phyloP scores from a whole-genome alignment of 1,140 invertebrate species.

The Aphelinus atriplicis region DNA sequence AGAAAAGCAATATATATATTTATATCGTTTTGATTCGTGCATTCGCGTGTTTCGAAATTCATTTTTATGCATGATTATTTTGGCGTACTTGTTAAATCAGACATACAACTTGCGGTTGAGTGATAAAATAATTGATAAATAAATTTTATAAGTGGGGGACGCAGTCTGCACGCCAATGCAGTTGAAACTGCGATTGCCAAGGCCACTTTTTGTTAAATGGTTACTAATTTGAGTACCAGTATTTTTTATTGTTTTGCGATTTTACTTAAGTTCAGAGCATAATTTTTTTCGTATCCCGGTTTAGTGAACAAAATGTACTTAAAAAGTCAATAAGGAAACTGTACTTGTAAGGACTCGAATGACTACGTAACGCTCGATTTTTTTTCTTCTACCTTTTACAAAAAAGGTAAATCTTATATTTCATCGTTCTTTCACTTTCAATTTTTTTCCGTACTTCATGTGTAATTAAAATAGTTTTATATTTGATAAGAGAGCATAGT shows the following conservation, averaged over 20 bases:
- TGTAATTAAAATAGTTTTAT: constrained; percentile 33
- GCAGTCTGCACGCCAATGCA: constrained; percentile 29
- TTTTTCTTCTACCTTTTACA: constrained; percentile 15
- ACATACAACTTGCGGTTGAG: constrained; percentile 2
- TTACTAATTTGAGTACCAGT: constrained; percentile 54
- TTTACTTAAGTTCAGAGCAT: constrained; percentile 59
- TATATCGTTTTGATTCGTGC: constrained; percentile 32
- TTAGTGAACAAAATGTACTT: constrained; percentile 59
- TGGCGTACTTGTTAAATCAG: constrained; percentile 19
- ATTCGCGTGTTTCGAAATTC: constrained; percentile 32
- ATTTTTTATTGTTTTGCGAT: constrained; percentile 59
- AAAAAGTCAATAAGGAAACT: constrained; percentile 54
- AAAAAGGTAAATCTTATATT: constrained; percentile 37
- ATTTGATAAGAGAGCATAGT: constrained; percentile 22
- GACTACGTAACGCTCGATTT: constrained; percentile 33
- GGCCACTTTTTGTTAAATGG: constrained; percentile 38
- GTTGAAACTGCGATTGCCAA: constrained; percentile 34
- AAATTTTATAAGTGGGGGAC: constrained; percentile 34
- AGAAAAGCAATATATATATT: constrained; percentile 28
- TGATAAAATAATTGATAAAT: constrained; percentile 24
- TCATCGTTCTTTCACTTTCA: constrained; percentile 36
- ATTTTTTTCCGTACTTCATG: constrained; percentile 39
- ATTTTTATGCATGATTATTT: constrained; percentile 23
- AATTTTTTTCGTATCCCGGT: constrained; percentile 53
- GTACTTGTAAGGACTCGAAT: constrained; percentile 46